A percentile compares a stretch with the other conserved stretches of the same genome.
Evolutionary conservation across 37 sponge, comb jelly and placozoan species (phyloP).

Genomic region (Eunapius fragilis): DNA sequence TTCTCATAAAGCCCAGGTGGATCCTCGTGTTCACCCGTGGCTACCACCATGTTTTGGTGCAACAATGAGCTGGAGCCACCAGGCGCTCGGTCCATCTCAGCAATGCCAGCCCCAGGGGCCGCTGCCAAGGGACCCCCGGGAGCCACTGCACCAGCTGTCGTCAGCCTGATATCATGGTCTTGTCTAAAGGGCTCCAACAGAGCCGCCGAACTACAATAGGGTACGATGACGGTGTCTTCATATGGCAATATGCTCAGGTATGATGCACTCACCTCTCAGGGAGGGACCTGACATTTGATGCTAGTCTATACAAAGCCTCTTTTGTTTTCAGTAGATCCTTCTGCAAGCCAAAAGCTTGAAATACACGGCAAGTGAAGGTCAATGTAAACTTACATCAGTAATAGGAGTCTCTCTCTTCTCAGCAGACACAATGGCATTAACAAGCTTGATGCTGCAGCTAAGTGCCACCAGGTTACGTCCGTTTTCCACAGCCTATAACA

Average conservation of each 20-base stretch:
- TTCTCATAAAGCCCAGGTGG: conserved; percentile 95
- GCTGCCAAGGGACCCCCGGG: not conserved
- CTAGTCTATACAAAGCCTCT: conserved; percentile 67
- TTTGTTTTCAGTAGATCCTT: conserved; percentile 81
- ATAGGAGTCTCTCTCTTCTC: conserved; percentile 87
- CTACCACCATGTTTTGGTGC: not conserved
- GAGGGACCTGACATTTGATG: conserved; percentile 72
- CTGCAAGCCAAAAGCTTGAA: conserved; percentile 22
- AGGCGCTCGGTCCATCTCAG: conserved; percentile 60
- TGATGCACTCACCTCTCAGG: conserved; percentile 73
- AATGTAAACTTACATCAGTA: conserved; percentile 64
- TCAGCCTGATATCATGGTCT: conserved; percentile 54
- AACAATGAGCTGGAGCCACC: conserved; percentile 31
- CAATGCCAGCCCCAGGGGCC: not conserved
- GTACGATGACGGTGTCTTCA: not conserved
- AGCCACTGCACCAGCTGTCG: conserved; percentile 11
- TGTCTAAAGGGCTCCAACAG: conserved; percentile 78
- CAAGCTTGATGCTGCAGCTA: conserved; percentile 85
- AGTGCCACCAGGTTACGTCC: conserved; percentile 83
- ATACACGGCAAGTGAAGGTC: not conserved
- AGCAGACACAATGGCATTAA: conserved; percentile 79
- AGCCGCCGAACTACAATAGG: conserved; percentile 63
- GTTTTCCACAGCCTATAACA: conserved; percentile 66
- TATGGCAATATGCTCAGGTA: too few relatives aligned
- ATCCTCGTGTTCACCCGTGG: conserved; percentile 76